Conservation (phyloP, 2,797 vertebrate species). For the Enteromius mattozi region DNA sequence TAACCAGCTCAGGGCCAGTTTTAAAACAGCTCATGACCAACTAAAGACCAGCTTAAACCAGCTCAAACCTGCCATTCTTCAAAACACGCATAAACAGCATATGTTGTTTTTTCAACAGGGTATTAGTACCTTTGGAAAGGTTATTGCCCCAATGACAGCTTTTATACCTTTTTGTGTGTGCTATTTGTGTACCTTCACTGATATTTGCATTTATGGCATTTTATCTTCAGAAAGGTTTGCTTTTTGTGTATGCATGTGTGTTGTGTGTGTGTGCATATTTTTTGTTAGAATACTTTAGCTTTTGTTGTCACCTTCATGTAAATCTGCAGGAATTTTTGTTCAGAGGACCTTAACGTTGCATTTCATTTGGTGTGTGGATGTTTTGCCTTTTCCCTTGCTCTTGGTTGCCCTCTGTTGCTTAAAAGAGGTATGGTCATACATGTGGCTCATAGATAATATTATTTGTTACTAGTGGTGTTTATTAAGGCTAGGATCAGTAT, state of each 20-base stretch:
- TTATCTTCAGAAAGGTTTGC: not conserved
- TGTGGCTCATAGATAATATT: not conserved
- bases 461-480: not conserved
- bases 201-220: not conserved
- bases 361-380: not conserved
- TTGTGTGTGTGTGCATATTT: not conserved
- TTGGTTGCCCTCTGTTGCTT: constrained; percentile 41
- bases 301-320: not conserved
- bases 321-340: not conserved
- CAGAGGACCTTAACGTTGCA: not conserved
- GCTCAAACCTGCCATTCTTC: not conserved
- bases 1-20: not conserved
- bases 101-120: not conserved
- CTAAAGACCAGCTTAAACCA: not conserved
- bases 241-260: not conserved
- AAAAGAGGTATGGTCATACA: not conserved
- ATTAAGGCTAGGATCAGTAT: not conserved
- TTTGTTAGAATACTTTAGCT: not conserved
- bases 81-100: not conserved
- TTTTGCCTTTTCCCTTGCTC: not conserved
- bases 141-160: not conserved
- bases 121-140: not conserved
- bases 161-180: not conserved
- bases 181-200: not conserved
- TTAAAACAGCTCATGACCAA: not conserved